Percentiles rank a stretch among this genome's conserved stretches.
Conservation (phyloP, 2,888 invertebrate genomes). For the Rhaphigaster nebulosa region DNA sequence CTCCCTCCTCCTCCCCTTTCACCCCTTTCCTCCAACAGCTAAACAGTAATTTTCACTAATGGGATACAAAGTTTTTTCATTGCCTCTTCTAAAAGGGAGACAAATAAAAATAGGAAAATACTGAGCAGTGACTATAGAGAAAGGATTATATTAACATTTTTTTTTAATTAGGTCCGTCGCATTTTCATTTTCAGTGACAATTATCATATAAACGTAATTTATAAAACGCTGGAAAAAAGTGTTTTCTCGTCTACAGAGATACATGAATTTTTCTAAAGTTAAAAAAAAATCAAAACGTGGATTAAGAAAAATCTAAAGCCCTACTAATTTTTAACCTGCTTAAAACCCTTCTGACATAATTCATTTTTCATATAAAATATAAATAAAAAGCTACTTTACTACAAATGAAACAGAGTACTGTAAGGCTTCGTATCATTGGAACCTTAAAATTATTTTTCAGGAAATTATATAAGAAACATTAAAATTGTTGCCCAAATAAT, state of each 20-base stretch:
- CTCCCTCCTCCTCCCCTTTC: neutral
- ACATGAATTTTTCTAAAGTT: neutral
- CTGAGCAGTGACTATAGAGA: neutral
- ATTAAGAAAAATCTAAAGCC: too few species aligned
- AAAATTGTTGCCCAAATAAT: too few species aligned
- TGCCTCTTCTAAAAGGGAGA: constrained; percentile 17
- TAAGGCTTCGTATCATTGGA: too few species aligned
- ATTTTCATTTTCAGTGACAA: neutral
- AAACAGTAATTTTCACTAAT: constrained; percentile 35
- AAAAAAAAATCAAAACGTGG: too few species aligned
- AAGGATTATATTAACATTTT: constrained; percentile 25
- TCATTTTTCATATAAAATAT: too few species aligned
- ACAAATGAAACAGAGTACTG: too few species aligned
- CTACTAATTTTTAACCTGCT: too few species aligned
- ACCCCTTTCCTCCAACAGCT: neutral
- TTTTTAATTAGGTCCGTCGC: neutral
- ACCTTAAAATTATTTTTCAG: too few species aligned
- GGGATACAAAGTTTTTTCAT: constrained; percentile 34
- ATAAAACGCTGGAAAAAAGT: neutral
- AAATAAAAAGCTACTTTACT: too few species aligned
- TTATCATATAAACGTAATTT: neutral
- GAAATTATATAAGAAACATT: too few species aligned
- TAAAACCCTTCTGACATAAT: too few species aligned
- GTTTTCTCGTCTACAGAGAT: neutral
- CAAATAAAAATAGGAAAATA: constrained; percentile 28